Conservation (phyloP, 1,140 invertebrate species). For the Caerostris darwini region DNA sequence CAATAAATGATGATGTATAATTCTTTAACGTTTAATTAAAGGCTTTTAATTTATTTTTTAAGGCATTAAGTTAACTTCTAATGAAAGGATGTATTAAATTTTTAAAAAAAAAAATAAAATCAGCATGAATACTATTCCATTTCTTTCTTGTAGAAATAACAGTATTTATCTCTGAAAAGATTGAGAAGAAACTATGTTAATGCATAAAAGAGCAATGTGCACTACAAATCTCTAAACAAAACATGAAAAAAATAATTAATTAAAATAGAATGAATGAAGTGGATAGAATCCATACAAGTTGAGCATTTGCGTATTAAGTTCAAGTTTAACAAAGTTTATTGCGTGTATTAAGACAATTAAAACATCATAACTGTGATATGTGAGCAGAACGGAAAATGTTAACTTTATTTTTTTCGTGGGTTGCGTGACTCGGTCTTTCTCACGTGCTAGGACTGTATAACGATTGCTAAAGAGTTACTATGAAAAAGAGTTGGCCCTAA, state of each 20-base stretch:
- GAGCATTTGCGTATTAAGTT: neutral
- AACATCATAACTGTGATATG: neutral
- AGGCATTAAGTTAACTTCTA: too few relatives aligned
- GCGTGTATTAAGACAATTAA: conserved; percentile 50
- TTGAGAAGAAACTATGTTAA: too few relatives aligned
- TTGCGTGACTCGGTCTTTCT: conserved; percentile 36
- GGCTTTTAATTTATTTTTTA: too few relatives aligned
- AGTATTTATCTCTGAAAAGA: too few relatives aligned
- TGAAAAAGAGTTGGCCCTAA: too few relatives aligned
- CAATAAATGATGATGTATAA: too few relatives aligned
- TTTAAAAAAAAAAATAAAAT: too few relatives aligned
- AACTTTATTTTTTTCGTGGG: neutral
- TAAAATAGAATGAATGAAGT: neutral
- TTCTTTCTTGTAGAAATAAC: too few relatives aligned
- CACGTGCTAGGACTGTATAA: conserved; percentile 54
- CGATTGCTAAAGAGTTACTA: neutral
- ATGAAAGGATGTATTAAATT: too few relatives aligned
- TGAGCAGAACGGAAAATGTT: neutral
- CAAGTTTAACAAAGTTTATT: neutral
- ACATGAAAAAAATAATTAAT: neutral
- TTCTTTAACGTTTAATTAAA: too few relatives aligned
- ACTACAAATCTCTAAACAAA: conserved; percentile 1
- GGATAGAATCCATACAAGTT: neutral
- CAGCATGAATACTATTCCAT: too few relatives aligned
- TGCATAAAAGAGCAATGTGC: neutral